These are phyloP conservation scores for Ophion costatus DNA, from an alignment of 2,888 invertebrate genomes.

Conservation along the genomic window DNA sequence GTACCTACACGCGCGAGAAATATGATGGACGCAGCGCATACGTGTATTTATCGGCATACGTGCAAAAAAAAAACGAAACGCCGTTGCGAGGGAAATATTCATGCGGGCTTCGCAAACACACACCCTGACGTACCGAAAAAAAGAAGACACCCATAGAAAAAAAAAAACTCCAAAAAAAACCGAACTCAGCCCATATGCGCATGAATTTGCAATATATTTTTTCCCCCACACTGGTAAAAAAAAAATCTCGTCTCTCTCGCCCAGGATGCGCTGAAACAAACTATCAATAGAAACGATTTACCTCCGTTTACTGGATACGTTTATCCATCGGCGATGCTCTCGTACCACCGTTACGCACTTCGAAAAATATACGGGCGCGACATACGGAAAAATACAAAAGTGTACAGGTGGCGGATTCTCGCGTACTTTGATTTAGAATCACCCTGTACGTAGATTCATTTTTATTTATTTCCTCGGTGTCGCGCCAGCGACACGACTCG, in stretches of 20 bases:
- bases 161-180: conserved; percentile 5
- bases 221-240: background rate
- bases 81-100: conserved; percentile 47
- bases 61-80: conserved; percentile 5
- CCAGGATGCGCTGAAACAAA: conserved; percentile 18
- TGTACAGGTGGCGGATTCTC: background rate
- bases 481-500: conserved; percentile 16
- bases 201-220: conserved; percentile 35
- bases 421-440: conserved; percentile 43
- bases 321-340: conserved; percentile 36
- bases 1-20: background rate
- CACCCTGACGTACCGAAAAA: conserved; percentile 11
- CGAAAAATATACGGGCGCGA: background rate
- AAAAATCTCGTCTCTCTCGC: conserved; percentile 14
- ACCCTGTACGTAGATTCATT: conserved; percentile 28
- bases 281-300: conserved; percentile 56
- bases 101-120: conserved; percentile 37
- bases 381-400: background rate
- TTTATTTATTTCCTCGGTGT: conserved; percentile 1
- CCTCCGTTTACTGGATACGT: conserved; percentile 53
- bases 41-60: background rate
- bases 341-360: background rate
- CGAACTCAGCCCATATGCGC: conserved; percentile 30
- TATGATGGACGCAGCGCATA: conserved; percentile 7
- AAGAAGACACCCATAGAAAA: conserved; percentile 21